Conservation (phyloP, 1,140 invertebrate species). For the Drosophila kepulauana region DNA sequence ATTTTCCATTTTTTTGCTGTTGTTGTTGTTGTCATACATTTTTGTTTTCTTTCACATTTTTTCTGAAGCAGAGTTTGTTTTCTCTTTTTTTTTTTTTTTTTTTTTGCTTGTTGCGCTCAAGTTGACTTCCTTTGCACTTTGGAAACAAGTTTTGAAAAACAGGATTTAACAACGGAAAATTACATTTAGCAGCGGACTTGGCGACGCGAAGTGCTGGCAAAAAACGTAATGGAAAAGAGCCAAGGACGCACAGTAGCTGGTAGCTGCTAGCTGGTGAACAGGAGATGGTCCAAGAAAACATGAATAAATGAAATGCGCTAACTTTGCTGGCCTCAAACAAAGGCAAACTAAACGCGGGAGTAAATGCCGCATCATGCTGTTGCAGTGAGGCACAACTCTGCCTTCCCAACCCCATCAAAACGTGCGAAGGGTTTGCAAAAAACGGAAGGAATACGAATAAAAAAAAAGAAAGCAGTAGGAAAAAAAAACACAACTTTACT, state of each 20-base stretch:
- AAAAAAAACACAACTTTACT: constrained; percentile 40
- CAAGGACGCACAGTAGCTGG: constrained; percentile 4
- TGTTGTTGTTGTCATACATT: not conserved
- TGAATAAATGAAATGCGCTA: constrained; percentile 80
- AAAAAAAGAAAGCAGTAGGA: constrained; percentile 14
- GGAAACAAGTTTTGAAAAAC: constrained; percentile 79
- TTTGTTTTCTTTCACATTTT: constrained; percentile 28
- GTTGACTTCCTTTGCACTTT: constrained; percentile 82
- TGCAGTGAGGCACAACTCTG: constrained; percentile 14
- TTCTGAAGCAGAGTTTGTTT: constrained; percentile 10
- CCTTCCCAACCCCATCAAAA: not conserved
- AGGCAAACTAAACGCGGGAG: constrained; percentile 71
- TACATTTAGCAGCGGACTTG: constrained; percentile 78
- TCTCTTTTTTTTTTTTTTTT: constrained; percentile 21
- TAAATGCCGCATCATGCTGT: constrained; percentile 59
- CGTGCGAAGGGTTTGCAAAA: constrained; percentile 10
- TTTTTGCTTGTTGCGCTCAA: constrained; percentile 67
- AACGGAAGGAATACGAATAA: constrained; percentile 8
- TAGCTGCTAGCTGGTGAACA: not conserved
- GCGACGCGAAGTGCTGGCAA: constrained; percentile 3
- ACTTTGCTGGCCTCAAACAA: constrained; percentile 72
- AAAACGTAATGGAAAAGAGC: constrained; percentile 40
- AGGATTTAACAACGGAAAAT: constrained; percentile 83
- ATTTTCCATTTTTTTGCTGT: constrained; percentile 29
- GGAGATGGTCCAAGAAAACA: constrained; percentile 58